Evolutionary conservation across 2,797 vertebrate genomes (phyloP).

Genomic region (Triplophysa bombifrons): DNA sequence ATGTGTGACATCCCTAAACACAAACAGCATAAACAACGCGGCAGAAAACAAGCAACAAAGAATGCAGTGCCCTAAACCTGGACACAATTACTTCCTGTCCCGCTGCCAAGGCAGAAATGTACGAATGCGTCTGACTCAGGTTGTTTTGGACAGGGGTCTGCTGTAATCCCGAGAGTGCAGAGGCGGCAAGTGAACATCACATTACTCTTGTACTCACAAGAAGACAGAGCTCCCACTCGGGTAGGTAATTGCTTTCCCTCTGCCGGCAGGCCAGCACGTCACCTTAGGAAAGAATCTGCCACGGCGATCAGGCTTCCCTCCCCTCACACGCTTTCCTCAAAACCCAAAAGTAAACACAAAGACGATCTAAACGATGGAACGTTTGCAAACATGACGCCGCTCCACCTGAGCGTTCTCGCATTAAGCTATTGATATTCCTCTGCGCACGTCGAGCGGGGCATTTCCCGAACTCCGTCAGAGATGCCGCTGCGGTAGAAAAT

Average conservation of each 20-base stretch:
- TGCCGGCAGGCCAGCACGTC: background rate
- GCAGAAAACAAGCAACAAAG: constrained; percentile 34
- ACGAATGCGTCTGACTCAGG: constrained; percentile 12
- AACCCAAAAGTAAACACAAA: background rate
- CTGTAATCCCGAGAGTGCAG: background rate
- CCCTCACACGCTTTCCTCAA: background rate
- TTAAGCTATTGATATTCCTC: background rate
- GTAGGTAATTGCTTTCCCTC: constrained; percentile 20
- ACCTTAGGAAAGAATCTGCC: constrained; percentile 5
- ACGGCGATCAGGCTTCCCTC: constrained; percentile 8
- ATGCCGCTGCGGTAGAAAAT: constrained; percentile 23
- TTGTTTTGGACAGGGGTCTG: constrained; percentile 26
- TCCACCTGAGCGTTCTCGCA: background rate
- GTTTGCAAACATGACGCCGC: background rate
- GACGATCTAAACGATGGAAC: background rate
- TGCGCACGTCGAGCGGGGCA: background rate
- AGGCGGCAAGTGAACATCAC: background rate
- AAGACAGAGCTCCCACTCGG: constrained; percentile 6
- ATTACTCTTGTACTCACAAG: constrained; percentile 14
- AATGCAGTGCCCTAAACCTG: constrained; percentile 43
- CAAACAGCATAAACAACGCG: constrained; percentile 1
- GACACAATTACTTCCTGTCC: constrained; percentile 33
- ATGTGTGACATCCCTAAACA: background rate
- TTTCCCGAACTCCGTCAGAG: constrained; percentile 19
- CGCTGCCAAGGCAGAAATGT: constrained; percentile 32